Conservation (phyloP, 2,888 invertebrate genomes). For the Sepiola atlantica region DNA sequence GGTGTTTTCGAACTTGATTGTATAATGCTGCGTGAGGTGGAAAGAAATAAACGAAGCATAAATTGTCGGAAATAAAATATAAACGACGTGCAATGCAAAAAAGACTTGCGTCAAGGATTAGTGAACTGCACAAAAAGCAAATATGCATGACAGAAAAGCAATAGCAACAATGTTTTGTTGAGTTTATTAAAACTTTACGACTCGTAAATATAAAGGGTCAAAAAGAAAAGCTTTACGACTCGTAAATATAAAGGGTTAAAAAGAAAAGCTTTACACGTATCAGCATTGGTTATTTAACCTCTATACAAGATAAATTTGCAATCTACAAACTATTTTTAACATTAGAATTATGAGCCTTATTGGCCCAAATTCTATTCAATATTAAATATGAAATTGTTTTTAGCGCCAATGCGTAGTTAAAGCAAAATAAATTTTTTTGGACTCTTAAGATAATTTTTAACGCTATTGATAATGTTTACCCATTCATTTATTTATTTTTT, state of each 20-base stretch:
- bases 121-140: background rate
- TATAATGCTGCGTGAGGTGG: slow-evolving; percentile 32
- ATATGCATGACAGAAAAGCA: background rate
- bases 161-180: background rate
- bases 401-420: background rate
- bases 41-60: slow-evolving; percentile 10
- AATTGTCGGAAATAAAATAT: background rate
- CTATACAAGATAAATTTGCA: background rate
- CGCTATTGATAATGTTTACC: no score
- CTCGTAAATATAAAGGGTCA: background rate
- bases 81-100: background rate
- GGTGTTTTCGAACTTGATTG: slow-evolving; percentile 32
- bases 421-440: background rate
- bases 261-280: background rate
- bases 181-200: background rate
- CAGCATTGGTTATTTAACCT: background rate
- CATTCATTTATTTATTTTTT: no score
- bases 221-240: background rate
- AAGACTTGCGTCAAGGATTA: background rate
- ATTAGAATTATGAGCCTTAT: background rate
- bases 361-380: background rate
- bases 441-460: no score
- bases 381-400: background rate
- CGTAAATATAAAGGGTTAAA: background rate
- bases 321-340: background rate